phyloP scores from a whole-genome alignment of 2,113 vertebrate species.

The Numenius arquata region DNA sequence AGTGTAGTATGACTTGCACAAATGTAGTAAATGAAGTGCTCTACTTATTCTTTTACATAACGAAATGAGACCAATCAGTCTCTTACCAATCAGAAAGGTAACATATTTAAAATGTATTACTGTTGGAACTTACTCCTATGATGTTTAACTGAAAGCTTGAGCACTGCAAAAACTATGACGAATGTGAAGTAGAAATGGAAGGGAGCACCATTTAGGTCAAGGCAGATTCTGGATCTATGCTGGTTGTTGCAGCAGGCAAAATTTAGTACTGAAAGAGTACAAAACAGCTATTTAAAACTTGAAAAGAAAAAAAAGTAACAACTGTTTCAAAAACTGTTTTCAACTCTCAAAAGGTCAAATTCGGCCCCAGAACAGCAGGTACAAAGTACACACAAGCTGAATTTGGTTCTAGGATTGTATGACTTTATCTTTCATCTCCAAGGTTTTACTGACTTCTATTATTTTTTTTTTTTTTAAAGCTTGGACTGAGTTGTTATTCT shows the following conservation, averaged over 20 bases:
- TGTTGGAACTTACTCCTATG: neutral
- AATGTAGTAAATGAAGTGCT: neutral
- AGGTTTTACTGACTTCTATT: neutral
- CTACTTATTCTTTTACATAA: neutral
- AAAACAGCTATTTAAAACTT: conserved; percentile 17
- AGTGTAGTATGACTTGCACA: neutral
- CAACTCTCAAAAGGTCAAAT: conserved; percentile 18
- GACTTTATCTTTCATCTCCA: conserved; percentile 41
- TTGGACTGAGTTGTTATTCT: conserved; percentile 34
- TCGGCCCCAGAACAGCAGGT: conserved; percentile 9
- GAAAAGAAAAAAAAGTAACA: neutral
- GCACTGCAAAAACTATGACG: neutral
- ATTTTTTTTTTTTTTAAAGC: neutral
- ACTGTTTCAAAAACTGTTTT: neutral
- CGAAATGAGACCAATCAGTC: neutral
- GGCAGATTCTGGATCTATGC: neutral
- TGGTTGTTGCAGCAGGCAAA: neutral
- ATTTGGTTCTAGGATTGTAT: conserved; percentile 13
- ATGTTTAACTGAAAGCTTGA: neutral
- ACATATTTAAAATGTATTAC: neutral
- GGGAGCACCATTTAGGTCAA: neutral
- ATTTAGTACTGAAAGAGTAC: neutral
- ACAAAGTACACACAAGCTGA: neutral
- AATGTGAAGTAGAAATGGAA: neutral
- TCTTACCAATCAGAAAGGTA: neutral